Evolutionary conservation across 2,797 vertebrate genomes (phyloP), one percentile per base, ranked within the genome.

Genomic region (Huso huso): DNA sequence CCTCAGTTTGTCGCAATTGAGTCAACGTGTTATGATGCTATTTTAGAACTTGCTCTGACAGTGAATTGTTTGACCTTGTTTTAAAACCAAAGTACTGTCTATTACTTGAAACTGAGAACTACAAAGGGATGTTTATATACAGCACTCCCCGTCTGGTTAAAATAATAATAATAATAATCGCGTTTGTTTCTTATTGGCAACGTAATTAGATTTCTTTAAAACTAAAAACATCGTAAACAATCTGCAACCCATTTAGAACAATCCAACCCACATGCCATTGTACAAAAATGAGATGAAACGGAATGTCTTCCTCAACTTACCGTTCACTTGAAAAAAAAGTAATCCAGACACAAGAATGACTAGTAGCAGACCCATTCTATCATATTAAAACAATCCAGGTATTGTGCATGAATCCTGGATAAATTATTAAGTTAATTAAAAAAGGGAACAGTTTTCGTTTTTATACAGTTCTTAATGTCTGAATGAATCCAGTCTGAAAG

Each of bases 351-450:
- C 83, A 82, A 97, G 88, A 83, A 96, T 83, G 79, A 92, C 85
- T 83, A 84, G 92, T 89, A 97, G 89, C 75, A 92, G 92, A 93
- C 88, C 90, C 96, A 99, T 99, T 82, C 89, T 97, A 79, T 89
- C 93, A 97, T 94, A 95, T 88, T 94, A 92, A 82, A 90, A 89
- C 87, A 90, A 90, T 94, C 91, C 94, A 91, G 70, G 76, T 79
- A 78, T 70, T 72, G 74, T 84, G 83, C 86, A 78, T 88, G 79
- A 92, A 91, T 92, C 87, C 90, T 83, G 77, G 58, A 82, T 70
- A 12, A 13, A n/a, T 77, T 77, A 66, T 77, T 72, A n/a, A 66
- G 74, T 68, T 66, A 66, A 62, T 65, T 69, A 51, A 75, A 76
- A 72, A 73, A 79, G 48, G 61, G 49, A 23, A 60, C 84, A 82